Conservation (phyloP, 2,888 invertebrate species). For the Cheilosia soror region DNA sequence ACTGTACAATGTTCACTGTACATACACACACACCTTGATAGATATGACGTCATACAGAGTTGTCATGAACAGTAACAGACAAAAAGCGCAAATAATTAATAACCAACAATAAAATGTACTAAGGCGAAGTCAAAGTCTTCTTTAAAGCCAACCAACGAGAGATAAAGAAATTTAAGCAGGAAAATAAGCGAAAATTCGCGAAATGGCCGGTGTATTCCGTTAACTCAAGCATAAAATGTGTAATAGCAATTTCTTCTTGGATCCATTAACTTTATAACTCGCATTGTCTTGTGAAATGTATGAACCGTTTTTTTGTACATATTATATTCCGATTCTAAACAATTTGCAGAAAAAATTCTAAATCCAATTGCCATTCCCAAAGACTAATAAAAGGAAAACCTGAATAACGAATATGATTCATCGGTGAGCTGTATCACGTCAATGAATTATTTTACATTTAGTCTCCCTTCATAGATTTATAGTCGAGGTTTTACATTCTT, state of each 20-base stretch:
- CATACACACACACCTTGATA: not conserved
- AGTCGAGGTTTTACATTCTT: not conserved
- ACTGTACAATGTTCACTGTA: no score
- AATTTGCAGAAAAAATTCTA: not conserved
- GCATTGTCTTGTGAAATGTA: constrained; percentile 1
- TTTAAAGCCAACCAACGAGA: constrained; percentile 6
- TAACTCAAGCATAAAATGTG: constrained; percentile 41
- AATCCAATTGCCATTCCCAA: not conserved
- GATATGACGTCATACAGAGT: constrained; percentile 12
- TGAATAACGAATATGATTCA: constrained; percentile 30
- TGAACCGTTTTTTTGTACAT: no score
- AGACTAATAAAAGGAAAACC: constrained; percentile 5
- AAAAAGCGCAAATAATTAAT: not conserved
- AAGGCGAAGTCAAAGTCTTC: not conserved
- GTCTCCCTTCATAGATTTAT: not conserved
- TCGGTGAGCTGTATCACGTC: not conserved
- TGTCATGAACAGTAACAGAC: constrained; percentile 1
- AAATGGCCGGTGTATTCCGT: constrained; percentile 48
- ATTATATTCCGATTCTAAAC: not conserved
- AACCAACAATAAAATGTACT: not conserved
- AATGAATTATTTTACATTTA: not conserved
- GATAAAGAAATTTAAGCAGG: constrained; percentile 23
- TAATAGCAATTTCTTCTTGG: constrained; percentile 12
- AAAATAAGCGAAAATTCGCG: constrained; percentile 6
- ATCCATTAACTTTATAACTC: constrained; percentile 40